phyloP scores from a whole-genome alignment of 2,797 vertebrate genomes.

The Semaprochilodus insignis region DNA sequence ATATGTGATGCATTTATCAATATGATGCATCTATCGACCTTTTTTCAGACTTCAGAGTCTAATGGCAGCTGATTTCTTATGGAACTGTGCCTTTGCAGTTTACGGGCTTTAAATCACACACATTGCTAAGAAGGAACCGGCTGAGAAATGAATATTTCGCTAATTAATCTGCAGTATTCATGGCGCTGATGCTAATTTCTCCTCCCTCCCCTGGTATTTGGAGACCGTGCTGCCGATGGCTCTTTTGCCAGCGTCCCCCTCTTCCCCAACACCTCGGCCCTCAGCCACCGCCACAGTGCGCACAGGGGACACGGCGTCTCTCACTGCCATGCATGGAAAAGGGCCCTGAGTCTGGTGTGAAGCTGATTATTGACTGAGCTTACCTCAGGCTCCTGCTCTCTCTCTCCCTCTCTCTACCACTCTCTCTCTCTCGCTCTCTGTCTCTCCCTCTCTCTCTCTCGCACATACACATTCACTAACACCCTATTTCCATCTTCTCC shows the following conservation, averaged over 20 bases:
- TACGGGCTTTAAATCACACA: not conserved
- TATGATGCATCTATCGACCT: too few species aligned
- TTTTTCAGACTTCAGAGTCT: not conserved
- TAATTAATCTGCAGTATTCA: slow-evolving; percentile 19
- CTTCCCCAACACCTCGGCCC: slow-evolving; percentile 18
- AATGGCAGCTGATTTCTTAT: not conserved
- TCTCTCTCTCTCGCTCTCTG: not conserved
- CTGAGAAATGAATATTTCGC: not conserved
- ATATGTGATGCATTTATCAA: too few species aligned
- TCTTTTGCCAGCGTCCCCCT: slow-evolving; percentile 27
- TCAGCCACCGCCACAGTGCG: slow-evolving; percentile 29
- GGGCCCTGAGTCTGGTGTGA: slow-evolving; percentile 53
- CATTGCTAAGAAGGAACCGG: not conserved
- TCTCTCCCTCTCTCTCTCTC: not conserved
- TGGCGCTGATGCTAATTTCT: not conserved
- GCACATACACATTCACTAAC: slow-evolving; percentile 43
- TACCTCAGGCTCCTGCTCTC: not conserved
- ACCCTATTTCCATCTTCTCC: slow-evolving; percentile 45
- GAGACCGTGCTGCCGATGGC: not conserved
- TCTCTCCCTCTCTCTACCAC: not conserved
- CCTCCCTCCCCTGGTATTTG: not conserved
- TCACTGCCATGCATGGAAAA: slow-evolving; percentile 50
- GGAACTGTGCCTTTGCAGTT: not conserved
- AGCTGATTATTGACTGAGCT: slow-evolving; percentile 55
- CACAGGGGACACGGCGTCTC: slow-evolving; percentile 49